A percentile compares a stretch with the other conserved stretches of the same genome.
Evolutionary conservation across 2,113 vertebrate species (phyloP).

Genomic region (Eolophus roseicapilla): DNA sequence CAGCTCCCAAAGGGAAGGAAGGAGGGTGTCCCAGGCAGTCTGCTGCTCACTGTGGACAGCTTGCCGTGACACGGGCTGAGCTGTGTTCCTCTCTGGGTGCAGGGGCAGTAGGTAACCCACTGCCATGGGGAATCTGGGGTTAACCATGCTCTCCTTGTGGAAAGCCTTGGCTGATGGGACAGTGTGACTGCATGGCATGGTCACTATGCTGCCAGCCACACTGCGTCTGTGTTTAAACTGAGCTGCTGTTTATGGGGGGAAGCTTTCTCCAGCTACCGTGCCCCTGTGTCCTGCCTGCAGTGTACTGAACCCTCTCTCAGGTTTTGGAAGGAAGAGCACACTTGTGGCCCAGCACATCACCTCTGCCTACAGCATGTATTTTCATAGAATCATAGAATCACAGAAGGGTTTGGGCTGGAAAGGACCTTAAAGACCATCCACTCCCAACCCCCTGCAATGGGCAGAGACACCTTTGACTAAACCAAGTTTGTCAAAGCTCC

Average conservation of each 20-base stretch:
- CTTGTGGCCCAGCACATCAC: neutral
- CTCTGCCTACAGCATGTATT: accelerated
- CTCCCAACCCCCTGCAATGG: neutral
- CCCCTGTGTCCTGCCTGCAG: neutral
- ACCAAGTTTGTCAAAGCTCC: neutral
- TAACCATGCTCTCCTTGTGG: neutral
- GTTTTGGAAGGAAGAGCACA: neutral
- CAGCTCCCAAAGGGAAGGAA: neutral
- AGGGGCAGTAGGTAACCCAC: neutral
- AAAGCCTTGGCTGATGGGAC: neutral
- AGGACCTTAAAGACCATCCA: neutral
- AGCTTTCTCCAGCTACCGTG: neutral
- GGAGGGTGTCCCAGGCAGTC: neutral
- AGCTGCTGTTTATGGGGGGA: neutral
- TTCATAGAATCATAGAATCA: neutral
- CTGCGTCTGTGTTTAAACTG: neutral
- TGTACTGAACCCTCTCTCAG: neutral
- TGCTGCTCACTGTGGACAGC: neutral
- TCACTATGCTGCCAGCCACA: neutral
- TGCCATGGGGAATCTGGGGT: accelerated
- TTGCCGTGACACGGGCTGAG: neutral
- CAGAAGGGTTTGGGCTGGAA: neutral
- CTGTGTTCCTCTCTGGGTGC: neutral
- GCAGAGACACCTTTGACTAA: neutral
- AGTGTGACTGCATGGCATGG: accelerated